A percentile compares a stretch with the other conserved stretches of the same genome.
Conservation (phyloP, 1,140 invertebrate genomes). For the Nylanderia fulva region DNA sequence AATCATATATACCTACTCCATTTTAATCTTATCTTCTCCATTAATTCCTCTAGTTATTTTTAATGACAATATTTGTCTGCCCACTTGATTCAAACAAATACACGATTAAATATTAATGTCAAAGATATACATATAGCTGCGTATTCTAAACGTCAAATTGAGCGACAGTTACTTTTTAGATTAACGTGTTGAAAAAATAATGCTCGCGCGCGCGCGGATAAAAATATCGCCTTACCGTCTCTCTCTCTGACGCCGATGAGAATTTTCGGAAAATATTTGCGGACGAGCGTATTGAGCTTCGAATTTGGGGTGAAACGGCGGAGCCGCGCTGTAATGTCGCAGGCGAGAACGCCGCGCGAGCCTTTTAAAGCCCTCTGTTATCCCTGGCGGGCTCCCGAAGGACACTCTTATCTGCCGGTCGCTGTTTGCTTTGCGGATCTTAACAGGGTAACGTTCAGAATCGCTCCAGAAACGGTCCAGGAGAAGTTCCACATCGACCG, state of each 20-base stretch:
- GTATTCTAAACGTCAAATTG: not conserved
- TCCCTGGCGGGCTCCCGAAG: slow-evolving; percentile 76
- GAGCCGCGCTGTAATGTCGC: not conserved
- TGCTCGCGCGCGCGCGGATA: not conserved
- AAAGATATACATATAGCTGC: not conserved
- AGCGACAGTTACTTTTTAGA: not conserved
- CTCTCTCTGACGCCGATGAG: not conserved
- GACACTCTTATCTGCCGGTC: slow-evolving; percentile 75
- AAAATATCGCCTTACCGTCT: not conserved
- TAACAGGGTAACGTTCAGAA: slow-evolving; percentile 76
- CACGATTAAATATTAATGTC: not conserved
- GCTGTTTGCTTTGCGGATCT: slow-evolving; percentile 79
- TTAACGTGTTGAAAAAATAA: slow-evolving; percentile 29
- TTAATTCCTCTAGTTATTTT: not conserved
- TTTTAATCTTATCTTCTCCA: not conserved
- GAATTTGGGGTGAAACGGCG: slow-evolving; percentile 19
- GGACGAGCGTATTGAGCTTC: slow-evolving; percentile 22
- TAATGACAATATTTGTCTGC: slow-evolving; percentile 2
- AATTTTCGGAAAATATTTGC: slow-evolving; percentile 59
- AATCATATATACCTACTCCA: too few relatives aligned
- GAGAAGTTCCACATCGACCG: slow-evolving; percentile 68
- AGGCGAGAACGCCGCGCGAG: slow-evolving; percentile 64
- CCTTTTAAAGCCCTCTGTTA: slow-evolving; percentile 81
- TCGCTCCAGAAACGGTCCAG: slow-evolving; percentile 67
- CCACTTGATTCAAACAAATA: not conserved